Percentiles rank a stretch among this genome's conserved stretches.
These are phyloP conservation scores for Melanostoma scalare DNA, from an alignment of 2,888 invertebrate genomes.

Conservation along the genomic window DNA sequence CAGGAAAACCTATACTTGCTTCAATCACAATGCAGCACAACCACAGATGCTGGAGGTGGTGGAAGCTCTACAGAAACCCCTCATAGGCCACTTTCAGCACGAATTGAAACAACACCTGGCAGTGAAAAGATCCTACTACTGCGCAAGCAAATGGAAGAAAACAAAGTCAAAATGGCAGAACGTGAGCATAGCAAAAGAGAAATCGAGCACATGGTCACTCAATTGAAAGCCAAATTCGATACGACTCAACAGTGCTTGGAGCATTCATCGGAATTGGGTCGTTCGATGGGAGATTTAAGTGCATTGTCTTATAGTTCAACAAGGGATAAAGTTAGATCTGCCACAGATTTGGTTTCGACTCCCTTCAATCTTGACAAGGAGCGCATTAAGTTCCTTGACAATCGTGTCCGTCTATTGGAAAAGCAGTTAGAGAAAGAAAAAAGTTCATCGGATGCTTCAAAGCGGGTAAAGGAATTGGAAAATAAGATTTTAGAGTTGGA, in stretches of 20 bases:
- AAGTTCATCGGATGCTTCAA: conserved; percentile 67
- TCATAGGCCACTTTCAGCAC: conserved; percentile 32
- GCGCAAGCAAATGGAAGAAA: conserved; percentile 84
- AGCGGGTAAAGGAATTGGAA: conserved; percentile 75
- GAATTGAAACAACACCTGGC: conserved; percentile 79
- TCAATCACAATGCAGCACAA: conserved; percentile 59
- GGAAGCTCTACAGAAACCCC: conserved; percentile 40
- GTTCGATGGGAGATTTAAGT: conserved; percentile 81
- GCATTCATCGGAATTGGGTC: conserved; percentile 79
- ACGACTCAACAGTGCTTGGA: conserved; percentile 82
- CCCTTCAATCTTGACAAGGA: conserved; percentile 78
- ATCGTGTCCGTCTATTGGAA: conserved; percentile 79
- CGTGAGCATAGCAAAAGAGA: conserved; percentile 83
- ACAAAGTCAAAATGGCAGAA: conserved; percentile 83
- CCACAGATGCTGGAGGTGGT: conserved; percentile 54
- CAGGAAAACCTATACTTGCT: conserved; percentile 56
- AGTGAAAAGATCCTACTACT: conserved; percentile 83
- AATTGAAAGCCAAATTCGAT: conserved; percentile 83
- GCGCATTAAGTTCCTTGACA: conserved; percentile 79
- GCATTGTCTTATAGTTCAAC: conserved; percentile 73
- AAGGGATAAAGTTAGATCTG: conserved; percentile 79
- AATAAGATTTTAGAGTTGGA: conserved; percentile 88
- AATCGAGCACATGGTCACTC: conserved; percentile 83
- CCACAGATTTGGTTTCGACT: conserved; percentile 78
- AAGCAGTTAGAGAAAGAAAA: conserved; percentile 79